Conservation (phyloP, 2,888 invertebrate species). For the Willowsia nigromaculata region DNA sequence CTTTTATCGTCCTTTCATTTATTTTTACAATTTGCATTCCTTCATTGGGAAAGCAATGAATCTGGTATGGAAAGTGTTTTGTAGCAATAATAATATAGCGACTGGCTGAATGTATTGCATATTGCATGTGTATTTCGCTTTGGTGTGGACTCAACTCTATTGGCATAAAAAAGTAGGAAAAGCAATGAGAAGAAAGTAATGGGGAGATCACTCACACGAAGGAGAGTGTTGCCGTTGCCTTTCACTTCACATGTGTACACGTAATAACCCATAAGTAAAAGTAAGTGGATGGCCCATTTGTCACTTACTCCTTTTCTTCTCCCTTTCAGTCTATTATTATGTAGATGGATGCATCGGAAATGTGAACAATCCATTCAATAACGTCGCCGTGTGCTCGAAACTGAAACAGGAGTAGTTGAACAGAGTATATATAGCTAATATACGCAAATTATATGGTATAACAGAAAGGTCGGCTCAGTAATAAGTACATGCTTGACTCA, state of each 20-base stretch:
- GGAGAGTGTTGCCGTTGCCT: background rate
- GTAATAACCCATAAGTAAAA: constrained; percentile 62
- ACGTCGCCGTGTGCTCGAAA: background rate
- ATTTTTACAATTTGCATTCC: background rate
- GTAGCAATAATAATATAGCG: background rate
- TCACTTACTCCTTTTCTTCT: constrained; percentile 52
- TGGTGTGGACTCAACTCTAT: background rate
- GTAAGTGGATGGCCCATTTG: constrained; percentile 70
- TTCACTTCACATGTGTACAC: background rate
- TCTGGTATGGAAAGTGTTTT: background rate
- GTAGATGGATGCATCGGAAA: background rate
- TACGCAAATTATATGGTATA: background rate
- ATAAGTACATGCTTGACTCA: constrained; percentile 15
- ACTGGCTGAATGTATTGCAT: background rate
- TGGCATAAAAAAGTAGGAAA: background rate
- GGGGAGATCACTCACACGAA: constrained; percentile 17
- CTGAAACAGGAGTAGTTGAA: background rate
- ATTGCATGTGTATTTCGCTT: background rate
- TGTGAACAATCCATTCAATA: background rate
- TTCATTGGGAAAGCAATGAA: background rate
- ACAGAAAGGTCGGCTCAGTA: constrained; percentile 3
- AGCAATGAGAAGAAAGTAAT: background rate
- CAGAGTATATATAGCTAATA: background rate
- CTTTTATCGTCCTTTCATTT: background rate
- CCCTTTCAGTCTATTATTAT: background rate